A percentile compares a stretch with the other conserved stretches of the same genome.
These are phyloP conservation scores for Neodon shergylaensis DNA, from an alignment of 2,113 vertebrate genomes.

Conservation along the genomic window DNA sequence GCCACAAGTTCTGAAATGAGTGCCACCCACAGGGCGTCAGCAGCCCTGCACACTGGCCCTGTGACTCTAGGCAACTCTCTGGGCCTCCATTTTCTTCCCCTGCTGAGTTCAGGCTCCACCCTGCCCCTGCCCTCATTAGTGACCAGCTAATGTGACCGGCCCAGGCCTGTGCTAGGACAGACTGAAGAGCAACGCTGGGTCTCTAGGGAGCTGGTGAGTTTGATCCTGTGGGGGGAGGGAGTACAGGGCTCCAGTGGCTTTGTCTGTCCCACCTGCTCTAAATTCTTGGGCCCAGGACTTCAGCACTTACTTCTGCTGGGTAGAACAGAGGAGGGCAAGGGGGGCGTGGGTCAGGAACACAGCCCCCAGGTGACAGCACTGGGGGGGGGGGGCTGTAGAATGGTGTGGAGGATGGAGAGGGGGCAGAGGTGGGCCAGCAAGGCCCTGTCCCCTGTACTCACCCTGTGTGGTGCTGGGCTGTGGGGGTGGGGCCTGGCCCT, in stretches of 20 bases:
- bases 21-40: background rate
- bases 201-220: background rate
- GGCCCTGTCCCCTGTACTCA: conserved; percentile 77
- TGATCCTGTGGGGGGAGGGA: background rate
- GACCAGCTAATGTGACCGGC: background rate
- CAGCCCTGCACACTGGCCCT: background rate
- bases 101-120: background rate
- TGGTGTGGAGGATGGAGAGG: background rate
- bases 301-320: background rate
- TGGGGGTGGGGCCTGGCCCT: conserved; percentile 91
- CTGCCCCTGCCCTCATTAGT: background rate
- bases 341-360: background rate
- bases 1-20: background rate
- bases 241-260: fast-evolving
- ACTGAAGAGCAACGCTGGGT: background rate
- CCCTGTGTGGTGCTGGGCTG: conserved; percentile 88
- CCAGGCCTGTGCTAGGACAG: background rate
- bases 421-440: background rate
- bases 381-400: background rate
- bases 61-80: background rate
- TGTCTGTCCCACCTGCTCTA: background rate
- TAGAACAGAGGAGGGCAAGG: background rate
- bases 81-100: background rate
- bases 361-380: background rate
- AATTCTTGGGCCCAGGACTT: background rate